Base-by-base conservation (phyloP, 2,797 vertebrate species). In the Thalassophryne amazonica region DNA sequence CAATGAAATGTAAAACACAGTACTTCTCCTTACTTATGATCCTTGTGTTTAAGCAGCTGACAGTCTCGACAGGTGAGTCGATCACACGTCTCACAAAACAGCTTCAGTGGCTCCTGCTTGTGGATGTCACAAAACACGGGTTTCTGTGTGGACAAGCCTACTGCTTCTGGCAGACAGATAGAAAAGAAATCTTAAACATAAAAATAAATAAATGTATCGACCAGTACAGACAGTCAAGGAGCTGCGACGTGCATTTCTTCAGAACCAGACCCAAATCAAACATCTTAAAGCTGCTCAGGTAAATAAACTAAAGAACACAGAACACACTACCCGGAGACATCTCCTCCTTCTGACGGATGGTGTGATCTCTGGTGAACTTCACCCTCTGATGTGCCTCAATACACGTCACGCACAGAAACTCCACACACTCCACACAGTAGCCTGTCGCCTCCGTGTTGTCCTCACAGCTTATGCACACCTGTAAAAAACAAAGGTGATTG, bases 1-100 rank as follows among this genome's bases (percentile, higher is more conserved):
- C n/a, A n/a, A n/a, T n/a, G n/a, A n/a, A n/a, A n/a, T n/a, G n/a
- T n/a, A n/a, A n/a, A n/a, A n/a, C n/a, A n/a, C n/a, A n/a, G n/a
- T n/a, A n/a, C n/a, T 5, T 8, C 1, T 1, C 15, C 73, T n/a
- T 90, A 99, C 97, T 97, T 98, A 86, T 99, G 97, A 67, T 99
- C 97, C 69, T 99, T 99, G 88, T 99, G 97, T 50, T 97, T 97
- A 1, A 96, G 87, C 7, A 99, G 85, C 79, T 99, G 97, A 74
- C 97, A 99, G 80, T 99, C 97, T 39, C 97, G 80, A 70, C 97
- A 99, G 1, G 97, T 99, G 70, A 99, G 67, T 25, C 95, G 93
- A 73, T 99, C 97, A 63, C 97, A 99, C 0, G 97, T 99, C 86
- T 99, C 97, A 73, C 97, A 99, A 40, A 99, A 99, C 37, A 99